Base-by-base conservation (phyloP, 2,888 invertebrate genomes). In the Hypercompe scribonia region DNA sequence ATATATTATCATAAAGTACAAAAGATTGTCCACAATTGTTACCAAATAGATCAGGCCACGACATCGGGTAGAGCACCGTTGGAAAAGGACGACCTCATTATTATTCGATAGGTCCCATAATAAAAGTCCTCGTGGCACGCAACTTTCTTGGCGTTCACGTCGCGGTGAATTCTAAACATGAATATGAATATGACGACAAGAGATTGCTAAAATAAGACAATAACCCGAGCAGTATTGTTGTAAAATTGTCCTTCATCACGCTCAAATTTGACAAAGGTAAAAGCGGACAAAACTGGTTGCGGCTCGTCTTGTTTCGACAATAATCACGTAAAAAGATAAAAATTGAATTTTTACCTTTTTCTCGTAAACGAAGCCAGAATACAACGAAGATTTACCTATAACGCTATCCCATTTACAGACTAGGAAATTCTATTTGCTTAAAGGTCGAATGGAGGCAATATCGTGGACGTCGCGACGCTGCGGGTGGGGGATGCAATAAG, bases 361-460 rank as follows among this genome's bases (percentile, higher is more conserved):
- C 87, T 84, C 86, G 88, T 89, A 89, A 92, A 90, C 89, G 89
- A 90, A 86, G 89, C 82, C 87, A 88, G 88, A 89, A 89, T 88
- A 90, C 84, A 87, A 84, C 85, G 85, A 88, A 91, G 93, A 92
- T 94, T 94, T 92, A 93, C 92, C 91, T 93, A 93, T 88, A 92
- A 91, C 87, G 90, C 90, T 90, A 90, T 93, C 90, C 90, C 95
- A 93, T 95, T 95, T 95, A 92, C 93, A 89, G 93, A 90, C 91
- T 94, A 86, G 91, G 91, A 93, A 93, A 94, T 94, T 94, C 90
- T 95, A 94, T 95, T 95, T 95, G 95, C 93, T 94, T 95, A 94
- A 93, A 94, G 94, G 94, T 93, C 93, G 94, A 93, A 92, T 89
- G 90, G 92, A 95, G 92, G 95, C 95, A 95, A 95, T 95, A 95